Conservation (phyloP, 2,888 invertebrate genomes). For the Mayetiola destructor region DNA sequence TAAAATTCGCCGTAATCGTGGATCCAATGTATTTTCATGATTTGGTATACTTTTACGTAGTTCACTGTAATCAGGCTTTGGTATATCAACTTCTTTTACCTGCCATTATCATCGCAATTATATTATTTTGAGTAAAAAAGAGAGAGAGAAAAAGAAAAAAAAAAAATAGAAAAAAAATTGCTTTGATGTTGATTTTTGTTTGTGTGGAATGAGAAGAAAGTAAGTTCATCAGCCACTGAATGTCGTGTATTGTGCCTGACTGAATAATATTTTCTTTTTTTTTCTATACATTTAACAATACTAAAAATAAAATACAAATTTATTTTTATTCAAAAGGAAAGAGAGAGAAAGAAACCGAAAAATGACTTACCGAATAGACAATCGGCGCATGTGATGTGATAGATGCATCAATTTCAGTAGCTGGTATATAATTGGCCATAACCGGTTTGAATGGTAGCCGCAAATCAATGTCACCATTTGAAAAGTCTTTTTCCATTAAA, state of each 20-base stretch:
- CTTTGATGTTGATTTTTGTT: neutral
- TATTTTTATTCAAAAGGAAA: too few species aligned
- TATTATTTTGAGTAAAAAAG: neutral
- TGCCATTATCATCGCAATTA: too few species aligned
- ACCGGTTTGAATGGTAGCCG: constrained; percentile 67
- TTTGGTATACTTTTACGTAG: constrained; percentile 48
- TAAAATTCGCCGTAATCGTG: constrained; percentile 52
- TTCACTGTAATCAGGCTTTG: constrained; percentile 59
- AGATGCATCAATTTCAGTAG: constrained; percentile 74
- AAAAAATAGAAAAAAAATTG: neutral
- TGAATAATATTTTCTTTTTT: too few species aligned
- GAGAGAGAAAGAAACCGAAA: neutral
- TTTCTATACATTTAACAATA: neutral
- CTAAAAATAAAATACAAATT: neutral
- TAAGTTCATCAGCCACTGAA: too few species aligned
- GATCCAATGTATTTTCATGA: constrained; percentile 53
- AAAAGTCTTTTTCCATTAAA: constrained; percentile 17
- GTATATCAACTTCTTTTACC: constrained; percentile 44
- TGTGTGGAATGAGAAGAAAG: too few species aligned
- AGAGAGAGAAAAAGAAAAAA: constrained; percentile 9
- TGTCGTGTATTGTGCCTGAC: too few species aligned
- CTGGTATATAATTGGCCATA: constrained; percentile 63
- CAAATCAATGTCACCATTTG: constrained; percentile 51
- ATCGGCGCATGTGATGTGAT: constrained; percentile 63
- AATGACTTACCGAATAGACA: constrained; percentile 42